Evolutionary conservation across 2,797 vertebrate genomes (phyloP).

Genomic region (Linurgus olivaceus): DNA sequence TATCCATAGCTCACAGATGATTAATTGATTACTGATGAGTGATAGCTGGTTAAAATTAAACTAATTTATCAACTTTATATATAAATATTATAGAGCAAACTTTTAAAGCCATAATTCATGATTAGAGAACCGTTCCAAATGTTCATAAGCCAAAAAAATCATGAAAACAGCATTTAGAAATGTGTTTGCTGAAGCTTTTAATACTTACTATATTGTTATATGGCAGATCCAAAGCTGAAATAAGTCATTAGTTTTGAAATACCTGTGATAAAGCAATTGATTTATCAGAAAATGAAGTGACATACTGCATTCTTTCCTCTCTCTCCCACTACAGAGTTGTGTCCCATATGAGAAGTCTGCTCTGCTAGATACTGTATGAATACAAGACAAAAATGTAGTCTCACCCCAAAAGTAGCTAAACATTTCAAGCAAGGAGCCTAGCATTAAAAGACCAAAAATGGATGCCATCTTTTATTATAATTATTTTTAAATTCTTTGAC

Average conservation of each 20-base stretch:
- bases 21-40: background rate
- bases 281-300: background rate
- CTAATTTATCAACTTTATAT: background rate
- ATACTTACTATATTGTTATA: background rate
- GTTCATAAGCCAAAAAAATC: background rate
- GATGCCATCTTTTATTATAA: background rate
- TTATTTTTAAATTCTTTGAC: background rate
- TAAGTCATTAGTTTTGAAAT: background rate
- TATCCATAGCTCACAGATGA: background rate
- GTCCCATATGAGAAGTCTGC: background rate
- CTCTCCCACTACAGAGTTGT: background rate
- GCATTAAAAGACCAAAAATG: background rate
- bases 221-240: background rate
- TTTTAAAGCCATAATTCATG: background rate
- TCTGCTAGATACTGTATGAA: background rate
- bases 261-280: background rate
- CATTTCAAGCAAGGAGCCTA: background rate
- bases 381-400: background rate
- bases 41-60: background rate
- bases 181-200: background rate
- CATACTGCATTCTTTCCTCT: background rate
- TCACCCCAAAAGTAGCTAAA: background rate
- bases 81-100: background rate
- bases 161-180: background rate
- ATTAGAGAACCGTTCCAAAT: background rate